Conservation (phyloP, 2,888 invertebrate genomes). For the Digitonthophagus gazella region DNA sequence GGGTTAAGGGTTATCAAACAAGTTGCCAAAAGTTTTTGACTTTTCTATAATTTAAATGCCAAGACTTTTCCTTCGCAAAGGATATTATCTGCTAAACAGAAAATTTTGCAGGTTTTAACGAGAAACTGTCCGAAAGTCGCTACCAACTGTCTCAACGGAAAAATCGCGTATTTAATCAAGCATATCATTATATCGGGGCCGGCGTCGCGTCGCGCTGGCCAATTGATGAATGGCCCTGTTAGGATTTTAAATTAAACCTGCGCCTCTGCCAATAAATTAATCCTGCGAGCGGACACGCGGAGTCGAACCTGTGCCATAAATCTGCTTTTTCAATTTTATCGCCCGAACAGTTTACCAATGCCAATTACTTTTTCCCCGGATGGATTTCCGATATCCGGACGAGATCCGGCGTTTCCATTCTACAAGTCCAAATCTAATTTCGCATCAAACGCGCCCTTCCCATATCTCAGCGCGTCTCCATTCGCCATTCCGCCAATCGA, state of each 20-base stretch:
- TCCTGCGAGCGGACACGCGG: slow-evolving; percentile 33
- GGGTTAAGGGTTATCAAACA: too few species aligned
- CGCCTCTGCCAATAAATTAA: slow-evolving; percentile 40
- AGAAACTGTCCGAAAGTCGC: neutral
- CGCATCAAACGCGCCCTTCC: slow-evolving; percentile 3
- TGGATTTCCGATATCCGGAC: neutral
- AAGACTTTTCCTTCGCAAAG: too few species aligned
- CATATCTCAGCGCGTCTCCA: neutral
- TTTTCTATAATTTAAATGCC: neutral
- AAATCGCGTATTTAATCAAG: slow-evolving; percentile 17
- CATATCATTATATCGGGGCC: slow-evolving; percentile 30
- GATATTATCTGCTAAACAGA: neutral
- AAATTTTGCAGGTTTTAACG: neutral
- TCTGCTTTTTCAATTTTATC: slow-evolving; percentile 41
- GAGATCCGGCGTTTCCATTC: neutral
- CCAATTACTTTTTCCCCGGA: slow-evolving; percentile 31
- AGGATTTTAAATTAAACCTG: slow-evolving; percentile 41
- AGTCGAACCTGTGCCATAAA: slow-evolving; percentile 38
- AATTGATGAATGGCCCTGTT: slow-evolving; percentile 36
- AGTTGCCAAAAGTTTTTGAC: neutral
- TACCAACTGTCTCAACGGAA: neutral
- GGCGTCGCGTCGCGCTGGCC: slow-evolving; percentile 18
- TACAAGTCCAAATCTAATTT: slow-evolving; percentile 5
- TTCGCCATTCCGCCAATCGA: neutral
- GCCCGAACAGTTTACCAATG: slow-evolving; percentile 36